A percentile compares a stretch with the other conserved stretches of the same genome.
These are phyloP conservation scores for Pelecanus crispus DNA, from an alignment of 2,113 vertebrate genomes.

Conservation along the genomic window DNA sequence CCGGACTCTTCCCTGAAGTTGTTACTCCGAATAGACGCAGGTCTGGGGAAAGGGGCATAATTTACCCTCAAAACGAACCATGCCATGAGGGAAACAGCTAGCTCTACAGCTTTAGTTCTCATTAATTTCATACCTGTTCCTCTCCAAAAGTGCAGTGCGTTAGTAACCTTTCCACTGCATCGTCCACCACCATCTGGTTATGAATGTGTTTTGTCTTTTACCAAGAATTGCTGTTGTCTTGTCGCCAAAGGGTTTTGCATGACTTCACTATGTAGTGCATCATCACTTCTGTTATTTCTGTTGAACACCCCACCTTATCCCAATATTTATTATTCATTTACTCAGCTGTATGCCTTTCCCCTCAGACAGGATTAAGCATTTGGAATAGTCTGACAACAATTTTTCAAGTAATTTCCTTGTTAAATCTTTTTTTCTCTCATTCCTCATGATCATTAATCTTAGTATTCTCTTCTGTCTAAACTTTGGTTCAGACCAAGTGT, in stretches of 20 bases:
- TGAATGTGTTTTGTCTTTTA: neutral
- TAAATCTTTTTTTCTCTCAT: neutral
- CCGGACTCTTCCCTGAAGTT: neutral
- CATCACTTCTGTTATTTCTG: neutral
- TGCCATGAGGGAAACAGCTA: neutral
- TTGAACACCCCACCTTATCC: neutral
- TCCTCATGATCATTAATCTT: neutral
- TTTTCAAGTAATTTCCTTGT: neutral
- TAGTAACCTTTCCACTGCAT: neutral
- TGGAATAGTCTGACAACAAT: neutral
- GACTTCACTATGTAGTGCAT: neutral
- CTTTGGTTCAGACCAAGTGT: neutral
- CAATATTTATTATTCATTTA: neutral
- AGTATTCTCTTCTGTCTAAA: neutral
- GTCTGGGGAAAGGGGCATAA: neutral
- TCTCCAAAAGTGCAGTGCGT: neutral
- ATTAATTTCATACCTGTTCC: rapidly evolving
- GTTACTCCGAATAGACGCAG: neutral
- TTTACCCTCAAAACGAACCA: neutral
- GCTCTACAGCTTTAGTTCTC: neutral
- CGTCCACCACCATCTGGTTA: neutral
- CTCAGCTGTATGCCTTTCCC: neutral
- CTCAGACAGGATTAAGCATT: neutral
- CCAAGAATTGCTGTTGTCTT: neutral
- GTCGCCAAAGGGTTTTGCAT: neutral